phyloP scores from a whole-genome alignment of 2,888 invertebrate species.

The Cataglyphis altisquamis region DNA sequence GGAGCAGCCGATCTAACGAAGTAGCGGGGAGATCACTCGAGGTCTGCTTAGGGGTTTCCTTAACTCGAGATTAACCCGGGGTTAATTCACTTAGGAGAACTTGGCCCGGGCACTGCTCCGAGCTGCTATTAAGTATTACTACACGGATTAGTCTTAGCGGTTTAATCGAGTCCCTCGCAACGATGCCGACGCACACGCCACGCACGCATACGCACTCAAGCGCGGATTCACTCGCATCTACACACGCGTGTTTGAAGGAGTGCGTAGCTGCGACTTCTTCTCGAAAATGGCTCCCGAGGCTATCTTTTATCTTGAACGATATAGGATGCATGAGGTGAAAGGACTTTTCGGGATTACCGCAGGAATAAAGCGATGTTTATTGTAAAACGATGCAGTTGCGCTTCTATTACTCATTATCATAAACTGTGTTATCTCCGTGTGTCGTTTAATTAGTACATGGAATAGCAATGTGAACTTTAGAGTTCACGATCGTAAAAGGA shows the following conservation, averaged over 20 bases:
- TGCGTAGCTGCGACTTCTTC: conserved; percentile 58
- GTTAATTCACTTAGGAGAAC: conserved; percentile 85
- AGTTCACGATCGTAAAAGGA: conserved; percentile 9
- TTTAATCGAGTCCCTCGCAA: conserved; percentile 71
- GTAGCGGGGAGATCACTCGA: conserved; percentile 78
- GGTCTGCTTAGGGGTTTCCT: conserved; percentile 84
- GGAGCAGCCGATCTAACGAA: conserved; percentile 68
- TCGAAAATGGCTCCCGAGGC: conserved; percentile 53
- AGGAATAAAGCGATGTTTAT: conserved; percentile 26
- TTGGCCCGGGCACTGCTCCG: conserved; percentile 82
- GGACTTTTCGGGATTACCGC: conserved; percentile 31
- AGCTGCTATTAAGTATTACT: conserved; percentile 84
- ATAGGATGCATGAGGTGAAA: neutral
- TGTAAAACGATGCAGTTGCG: conserved; percentile 11
- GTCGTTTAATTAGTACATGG: conserved; percentile 14
- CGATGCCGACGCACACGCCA: conserved; percentile 49
- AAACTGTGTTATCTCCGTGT: conserved; percentile 14
- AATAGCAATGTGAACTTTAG: conserved; percentile 18
- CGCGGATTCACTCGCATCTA: neutral
- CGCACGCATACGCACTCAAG: neutral
- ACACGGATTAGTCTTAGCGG: conserved; percentile 82
- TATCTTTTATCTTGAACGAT: conserved; percentile 46
- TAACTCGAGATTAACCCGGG: conserved; percentile 85
- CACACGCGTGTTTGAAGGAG: conserved; percentile 54
- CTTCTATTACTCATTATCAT: conserved; percentile 17